phyloP scores from a whole-genome alignment of 2,113 vertebrate species.

The Anas platyrhynchos region DNA sequence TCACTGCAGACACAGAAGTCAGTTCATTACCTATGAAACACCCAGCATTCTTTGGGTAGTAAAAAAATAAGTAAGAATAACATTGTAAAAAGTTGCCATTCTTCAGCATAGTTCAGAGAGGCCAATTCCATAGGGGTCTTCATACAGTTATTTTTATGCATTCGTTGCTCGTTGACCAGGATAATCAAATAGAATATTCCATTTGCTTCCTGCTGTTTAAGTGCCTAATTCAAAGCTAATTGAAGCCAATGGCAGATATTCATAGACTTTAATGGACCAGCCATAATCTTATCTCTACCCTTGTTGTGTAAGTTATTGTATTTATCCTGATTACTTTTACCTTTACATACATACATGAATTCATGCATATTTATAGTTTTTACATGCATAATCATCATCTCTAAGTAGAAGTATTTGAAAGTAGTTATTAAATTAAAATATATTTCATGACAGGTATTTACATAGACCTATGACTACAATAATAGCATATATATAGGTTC shows the following conservation, averaged over 20 bases:
- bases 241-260: conserved; percentile 69
- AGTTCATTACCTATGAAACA: neutral
- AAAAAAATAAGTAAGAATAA: neutral
- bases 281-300: conserved; percentile 36
- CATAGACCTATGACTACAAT: neutral
- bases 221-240: conserved; percentile 67
- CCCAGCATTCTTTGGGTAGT: neutral
- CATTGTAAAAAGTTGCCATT: neutral
- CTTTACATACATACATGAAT: neutral
- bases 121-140: neutral
- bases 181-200: conserved; percentile 70
- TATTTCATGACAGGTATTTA: conserved; percentile 9
- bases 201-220: conserved; percentile 68
- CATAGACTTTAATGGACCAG: conserved; percentile 50
- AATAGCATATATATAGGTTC: neutral
- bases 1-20: rapidly evolving
- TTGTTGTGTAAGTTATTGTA: conserved; percentile 40
- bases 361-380: neutral
- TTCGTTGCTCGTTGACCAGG: conserved; percentile 65
- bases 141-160: conserved; percentile 33
- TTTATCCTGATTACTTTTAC: conserved; percentile 37
- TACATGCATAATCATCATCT: neutral
- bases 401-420: conserved; percentile 19
- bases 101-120: neutral
- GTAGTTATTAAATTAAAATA: neutral